Conservation (phyloP, 2,888 invertebrate genomes). For the Portevinia maculata region DNA sequence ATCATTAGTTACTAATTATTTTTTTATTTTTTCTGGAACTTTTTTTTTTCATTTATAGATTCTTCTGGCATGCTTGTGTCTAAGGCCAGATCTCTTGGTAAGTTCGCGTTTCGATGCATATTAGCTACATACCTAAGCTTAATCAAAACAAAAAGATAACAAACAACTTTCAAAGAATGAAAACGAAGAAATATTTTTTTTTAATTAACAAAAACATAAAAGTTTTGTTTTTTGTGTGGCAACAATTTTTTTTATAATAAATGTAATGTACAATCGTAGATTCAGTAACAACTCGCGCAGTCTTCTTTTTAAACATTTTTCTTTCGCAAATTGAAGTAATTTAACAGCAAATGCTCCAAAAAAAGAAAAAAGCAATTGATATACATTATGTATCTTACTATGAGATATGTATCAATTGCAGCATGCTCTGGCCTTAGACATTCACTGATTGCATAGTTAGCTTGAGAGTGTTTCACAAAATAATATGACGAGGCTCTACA, state of each 20-base stretch:
- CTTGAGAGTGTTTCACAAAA: constrained; percentile 50
- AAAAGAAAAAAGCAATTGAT: constrained; percentile 57
- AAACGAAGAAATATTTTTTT: constrained; percentile 35
- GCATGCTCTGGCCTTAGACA: constrained; percentile 74
- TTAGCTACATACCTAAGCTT: constrained; percentile 71
- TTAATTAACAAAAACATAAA: constrained; percentile 58
- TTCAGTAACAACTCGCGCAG: constrained; percentile 38
- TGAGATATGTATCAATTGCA: constrained; percentile 68
- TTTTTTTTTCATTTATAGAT: constrained; percentile 87
- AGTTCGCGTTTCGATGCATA: constrained; percentile 83
- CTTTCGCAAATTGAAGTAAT: constrained; percentile 45
- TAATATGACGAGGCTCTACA: constrained; percentile 46
- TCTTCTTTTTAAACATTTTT: constrained; percentile 36
- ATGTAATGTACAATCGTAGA: neutral
- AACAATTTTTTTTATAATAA: constrained; percentile 45
- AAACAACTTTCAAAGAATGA: constrained; percentile 47
- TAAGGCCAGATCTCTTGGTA: constrained; percentile 90
- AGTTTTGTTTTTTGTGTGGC: constrained; percentile 63
- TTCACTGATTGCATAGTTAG: constrained; percentile 49
- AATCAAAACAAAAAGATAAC: constrained; percentile 66
- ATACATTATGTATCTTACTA: constrained; percentile 54
- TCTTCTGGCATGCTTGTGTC: constrained; percentile 90
- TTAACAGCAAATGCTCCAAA: constrained; percentile 57
- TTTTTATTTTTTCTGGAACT: constrained; percentile 81
- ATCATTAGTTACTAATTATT: constrained; percentile 70